Evolutionary conservation across 2,888 invertebrate genomes (phyloP).

Genomic region (Sesia apiformis): DNA sequence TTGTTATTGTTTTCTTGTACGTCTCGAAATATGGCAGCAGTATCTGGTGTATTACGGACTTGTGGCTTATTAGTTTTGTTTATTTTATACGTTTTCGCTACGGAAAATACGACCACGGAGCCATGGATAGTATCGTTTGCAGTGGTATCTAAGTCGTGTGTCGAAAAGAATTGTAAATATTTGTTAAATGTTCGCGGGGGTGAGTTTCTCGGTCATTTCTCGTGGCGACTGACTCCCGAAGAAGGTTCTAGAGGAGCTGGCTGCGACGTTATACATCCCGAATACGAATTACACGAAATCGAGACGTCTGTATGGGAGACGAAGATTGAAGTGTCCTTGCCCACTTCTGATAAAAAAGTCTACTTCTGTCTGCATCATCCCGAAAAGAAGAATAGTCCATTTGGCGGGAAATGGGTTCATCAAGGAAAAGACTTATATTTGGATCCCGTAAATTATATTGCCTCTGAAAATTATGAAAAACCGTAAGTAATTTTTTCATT

Average conservation of each 20-base stretch:
- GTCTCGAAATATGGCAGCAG: slow-evolving; percentile 40
- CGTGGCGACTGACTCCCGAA: slow-evolving; percentile 54
- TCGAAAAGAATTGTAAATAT: slow-evolving; percentile 57
- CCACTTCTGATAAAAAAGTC: slow-evolving; percentile 31
- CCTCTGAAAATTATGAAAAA: slow-evolving; percentile 3
- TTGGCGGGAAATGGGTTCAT: slow-evolving; percentile 62
- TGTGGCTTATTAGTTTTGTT: slow-evolving; percentile 56
- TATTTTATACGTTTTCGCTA: slow-evolving; percentile 35
- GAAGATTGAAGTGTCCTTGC: slow-evolving; percentile 38
- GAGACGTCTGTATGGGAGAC: slow-evolving; percentile 38
- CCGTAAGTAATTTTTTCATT: slow-evolving; percentile 1
- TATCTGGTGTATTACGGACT: slow-evolving; percentile 56
- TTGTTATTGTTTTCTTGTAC: slow-evolving; percentile 12
- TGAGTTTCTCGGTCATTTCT: slow-evolving; percentile 55
- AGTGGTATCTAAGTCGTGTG: slow-evolving; percentile 36
- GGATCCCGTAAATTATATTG: slow-evolving; percentile 30
- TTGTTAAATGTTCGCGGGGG: slow-evolving; percentile 53
- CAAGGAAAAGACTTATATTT: slow-evolving; percentile 63
- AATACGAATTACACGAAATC: slow-evolving; percentile 53
- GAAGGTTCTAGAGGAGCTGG: slow-evolving; percentile 35
- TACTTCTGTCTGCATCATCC: slow-evolving; percentile 48
- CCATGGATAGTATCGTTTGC: slow-evolving; percentile 42
- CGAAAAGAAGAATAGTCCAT: slow-evolving; percentile 30
- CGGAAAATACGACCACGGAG: slow-evolving; percentile 22
- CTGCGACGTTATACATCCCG: slow-evolving; percentile 47